These are phyloP conservation scores for Rhynchomys soricoides DNA, from an alignment of 2,113 vertebrate genomes.

Conservation along the genomic window DNA sequence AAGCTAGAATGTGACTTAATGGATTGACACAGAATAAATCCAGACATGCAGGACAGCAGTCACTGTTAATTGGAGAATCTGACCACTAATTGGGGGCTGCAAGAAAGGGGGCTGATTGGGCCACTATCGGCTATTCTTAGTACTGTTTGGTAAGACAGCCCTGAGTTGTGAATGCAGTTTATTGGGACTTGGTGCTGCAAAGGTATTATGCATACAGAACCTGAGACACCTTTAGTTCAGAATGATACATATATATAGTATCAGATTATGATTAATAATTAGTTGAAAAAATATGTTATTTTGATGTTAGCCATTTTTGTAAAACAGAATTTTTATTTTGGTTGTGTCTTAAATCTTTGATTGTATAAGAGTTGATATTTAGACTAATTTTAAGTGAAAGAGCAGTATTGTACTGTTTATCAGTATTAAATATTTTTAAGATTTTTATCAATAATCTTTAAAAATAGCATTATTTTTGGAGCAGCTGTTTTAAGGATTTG, in stretches of 20 bases:
- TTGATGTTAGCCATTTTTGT: constrained; percentile 12
- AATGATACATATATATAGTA: background rate
- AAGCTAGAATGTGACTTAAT: background rate
- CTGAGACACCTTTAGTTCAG: constrained; percentile 13
- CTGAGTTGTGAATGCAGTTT: background rate
- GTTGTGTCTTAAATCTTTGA: constrained; percentile 19
- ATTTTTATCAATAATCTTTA: constrained; percentile 21
- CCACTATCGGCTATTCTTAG: background rate
- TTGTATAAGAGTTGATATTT: background rate
- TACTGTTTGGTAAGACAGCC: background rate
- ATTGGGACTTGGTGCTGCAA: background rate
- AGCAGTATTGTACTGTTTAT: background rate
- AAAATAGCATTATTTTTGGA: constrained; percentile 41
- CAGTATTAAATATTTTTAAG: constrained; percentile 14
- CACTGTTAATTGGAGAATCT: constrained; percentile 7
- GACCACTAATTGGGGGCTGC: background rate
- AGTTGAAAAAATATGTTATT: background rate
- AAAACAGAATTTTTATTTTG: constrained; percentile 47
- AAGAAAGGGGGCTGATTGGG: background rate
- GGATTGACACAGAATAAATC: background rate
- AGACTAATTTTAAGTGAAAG: constrained; percentile 49
- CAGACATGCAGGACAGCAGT: constrained; percentile 7
- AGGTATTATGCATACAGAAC: background rate
- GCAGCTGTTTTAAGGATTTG: background rate
- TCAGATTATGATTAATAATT: constrained; percentile 37